Evolutionary conservation across 2,888 invertebrate species (phyloP).

Genomic region (Amphimallon solstitiale): DNA sequence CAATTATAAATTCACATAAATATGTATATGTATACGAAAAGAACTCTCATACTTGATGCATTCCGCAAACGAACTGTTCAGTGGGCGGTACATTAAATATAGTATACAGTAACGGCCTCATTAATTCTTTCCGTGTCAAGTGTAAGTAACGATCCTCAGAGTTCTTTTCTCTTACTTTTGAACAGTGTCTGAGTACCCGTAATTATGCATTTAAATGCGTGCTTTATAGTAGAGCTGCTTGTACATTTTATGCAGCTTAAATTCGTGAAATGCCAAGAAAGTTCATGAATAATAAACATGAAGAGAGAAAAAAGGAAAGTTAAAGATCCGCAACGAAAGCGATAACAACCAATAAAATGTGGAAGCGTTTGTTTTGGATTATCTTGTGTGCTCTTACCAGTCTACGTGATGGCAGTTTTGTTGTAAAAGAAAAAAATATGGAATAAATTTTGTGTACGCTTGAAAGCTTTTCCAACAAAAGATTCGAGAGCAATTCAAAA

Average conservation of each 20-base stretch:
- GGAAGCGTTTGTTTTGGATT: not conserved
- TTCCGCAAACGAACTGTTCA: slow-evolving; percentile 2
- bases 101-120: slow-evolving; percentile 23
- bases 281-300: slow-evolving; percentile 19
- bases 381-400: not conserved
- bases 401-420: not conserved
- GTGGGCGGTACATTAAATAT: slow-evolving; percentile 19
- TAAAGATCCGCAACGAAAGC: not conserved
- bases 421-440: not conserved
- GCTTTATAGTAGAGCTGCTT: slow-evolving; percentile 26
- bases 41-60: slow-evolving; percentile 8
- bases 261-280: slow-evolving; percentile 17
- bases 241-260: slow-evolving; percentile 24
- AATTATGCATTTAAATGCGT: slow-evolving; percentile 28
- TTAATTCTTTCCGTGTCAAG: slow-evolving; percentile 30
- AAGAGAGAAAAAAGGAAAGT: not conserved
- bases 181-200: slow-evolving; percentile 15
- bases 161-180: slow-evolving; percentile 12
- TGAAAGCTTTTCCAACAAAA: not conserved
- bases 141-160: slow-evolving; percentile 21
- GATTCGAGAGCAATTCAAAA: not conserved
- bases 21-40: not conserved
- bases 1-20: slow-evolving; percentile 8
- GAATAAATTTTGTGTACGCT: not conserved
- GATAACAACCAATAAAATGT: slow-evolving; percentile 2